Percentiles rank a stretch among this genome's conserved stretches.
Conservation (phyloP, 2,797 vertebrate genomes). For the Pyrocephalus nanus region DNA sequence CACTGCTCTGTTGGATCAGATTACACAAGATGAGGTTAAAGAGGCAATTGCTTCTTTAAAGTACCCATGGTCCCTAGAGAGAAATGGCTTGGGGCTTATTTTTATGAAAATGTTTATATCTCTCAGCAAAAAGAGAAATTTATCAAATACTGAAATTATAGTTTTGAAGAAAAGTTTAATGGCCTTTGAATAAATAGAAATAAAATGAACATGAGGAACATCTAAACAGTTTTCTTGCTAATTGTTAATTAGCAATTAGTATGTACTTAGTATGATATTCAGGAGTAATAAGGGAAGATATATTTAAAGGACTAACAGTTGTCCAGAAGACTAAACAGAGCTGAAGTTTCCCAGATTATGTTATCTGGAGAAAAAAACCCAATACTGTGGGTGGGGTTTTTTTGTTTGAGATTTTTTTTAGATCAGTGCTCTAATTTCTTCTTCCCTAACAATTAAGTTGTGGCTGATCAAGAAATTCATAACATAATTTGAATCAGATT, state of each 20-base stretch:
- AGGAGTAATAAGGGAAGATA: not conserved
- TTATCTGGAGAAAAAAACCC: not conserved
- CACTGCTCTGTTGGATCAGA: not conserved
- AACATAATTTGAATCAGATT: not conserved
- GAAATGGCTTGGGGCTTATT: not conserved
- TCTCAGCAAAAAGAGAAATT: not conserved
- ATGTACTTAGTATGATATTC: not conserved
- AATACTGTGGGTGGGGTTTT: not conserved
- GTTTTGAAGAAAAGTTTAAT: not conserved
- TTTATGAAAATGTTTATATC: not conserved
- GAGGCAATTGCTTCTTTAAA: conserved; percentile 36
- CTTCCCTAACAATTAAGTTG: not conserved
- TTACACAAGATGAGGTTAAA: conserved; percentile 42
- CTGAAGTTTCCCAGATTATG: not conserved
- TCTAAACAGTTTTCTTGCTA: not conserved
- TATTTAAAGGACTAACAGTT: not conserved
- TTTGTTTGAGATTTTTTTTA: not conserved
- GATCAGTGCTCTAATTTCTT: not conserved
- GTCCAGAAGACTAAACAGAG: not conserved
- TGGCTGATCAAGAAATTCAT: not conserved
- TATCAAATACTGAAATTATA: not conserved
- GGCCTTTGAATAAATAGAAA: not conserved
- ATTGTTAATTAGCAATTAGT: too few relatives aligned
- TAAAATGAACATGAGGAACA: not conserved
- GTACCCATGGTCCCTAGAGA: not conserved